Conservation (phyloP, 2,888 invertebrate species). For the Halocaridina rubra region DNA sequence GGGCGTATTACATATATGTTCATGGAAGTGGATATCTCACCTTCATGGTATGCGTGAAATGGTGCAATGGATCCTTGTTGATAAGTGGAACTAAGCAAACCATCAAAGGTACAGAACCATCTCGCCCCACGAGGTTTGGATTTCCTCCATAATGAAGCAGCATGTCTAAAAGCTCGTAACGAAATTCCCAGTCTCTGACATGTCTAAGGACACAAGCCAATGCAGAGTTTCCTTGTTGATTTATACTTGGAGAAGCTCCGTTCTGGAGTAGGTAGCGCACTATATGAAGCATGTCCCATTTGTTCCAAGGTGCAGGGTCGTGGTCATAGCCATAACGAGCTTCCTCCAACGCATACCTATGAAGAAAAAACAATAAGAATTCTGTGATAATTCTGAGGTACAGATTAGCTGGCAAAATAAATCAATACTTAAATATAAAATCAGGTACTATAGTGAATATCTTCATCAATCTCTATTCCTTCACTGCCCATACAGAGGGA, state of each 20-base stretch:
- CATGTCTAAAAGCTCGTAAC: slow-evolving; percentile 74
- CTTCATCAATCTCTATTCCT: no score
- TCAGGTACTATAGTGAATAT: no score
- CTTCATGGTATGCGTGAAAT: slow-evolving; percentile 81
- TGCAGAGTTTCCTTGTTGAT: slow-evolving; percentile 78
- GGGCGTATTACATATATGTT: no score
- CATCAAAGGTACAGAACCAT: slow-evolving; percentile 80
- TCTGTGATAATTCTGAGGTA: no score
- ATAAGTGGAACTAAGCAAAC: slow-evolving; percentile 80
- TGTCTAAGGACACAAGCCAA: slow-evolving; percentile 77
- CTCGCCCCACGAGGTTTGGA: slow-evolving; percentile 78
- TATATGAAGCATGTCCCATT: slow-evolving; percentile 80
- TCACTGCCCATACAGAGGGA: no score
- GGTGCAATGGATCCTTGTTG: slow-evolving; percentile 79
- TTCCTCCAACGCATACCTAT: slow-evolving; percentile 77
- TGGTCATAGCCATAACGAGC: slow-evolving; percentile 74
- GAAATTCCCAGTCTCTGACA: slow-evolving; percentile 78
- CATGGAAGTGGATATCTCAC: slow-evolving; percentile 70
- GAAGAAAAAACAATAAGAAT: background rate
- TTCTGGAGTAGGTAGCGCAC: slow-evolving; percentile 72
- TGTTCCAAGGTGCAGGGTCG: slow-evolving; percentile 73
- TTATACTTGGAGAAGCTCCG: slow-evolving; percentile 77
- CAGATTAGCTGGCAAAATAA: no score
- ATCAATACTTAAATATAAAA: no score
- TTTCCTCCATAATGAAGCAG: slow-evolving; percentile 74